Percentiles rank a stretch among this genome's conserved stretches.
phyloP scores from a whole-genome alignment of 2,888 invertebrate species.

The Agrotis puta region DNA sequence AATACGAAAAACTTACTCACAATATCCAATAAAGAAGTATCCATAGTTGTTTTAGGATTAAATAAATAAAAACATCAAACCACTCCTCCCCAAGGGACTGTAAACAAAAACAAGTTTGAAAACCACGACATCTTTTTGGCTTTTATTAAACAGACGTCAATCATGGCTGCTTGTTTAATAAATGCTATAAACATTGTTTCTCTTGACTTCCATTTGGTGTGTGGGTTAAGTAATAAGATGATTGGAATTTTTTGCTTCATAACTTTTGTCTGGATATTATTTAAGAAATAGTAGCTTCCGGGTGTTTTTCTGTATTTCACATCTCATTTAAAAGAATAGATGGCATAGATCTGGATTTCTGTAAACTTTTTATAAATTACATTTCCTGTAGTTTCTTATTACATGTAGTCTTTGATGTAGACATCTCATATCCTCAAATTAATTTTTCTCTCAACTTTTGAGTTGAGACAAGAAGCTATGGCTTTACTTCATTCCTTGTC shows the following conservation, averaged over 20 bases:
- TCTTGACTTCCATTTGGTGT: constrained; percentile 70
- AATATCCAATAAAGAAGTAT: constrained; percentile 49
- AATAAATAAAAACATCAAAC: constrained; percentile 63
- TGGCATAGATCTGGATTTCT: no score
- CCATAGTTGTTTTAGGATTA: constrained; percentile 60
- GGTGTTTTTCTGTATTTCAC: no score
- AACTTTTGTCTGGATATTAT: no score
- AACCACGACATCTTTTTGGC: constrained; percentile 67
- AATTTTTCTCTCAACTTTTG: no score
- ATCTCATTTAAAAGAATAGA: no score
- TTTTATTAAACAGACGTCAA: constrained; percentile 84
- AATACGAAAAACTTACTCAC: constrained; percentile 39
- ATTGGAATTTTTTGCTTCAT: neutral
- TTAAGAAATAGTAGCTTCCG: no score
- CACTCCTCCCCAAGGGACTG: constrained; percentile 52
- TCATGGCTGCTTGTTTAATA: constrained; percentile 82
- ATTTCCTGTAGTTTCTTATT: no score
- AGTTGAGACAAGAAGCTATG: no score
- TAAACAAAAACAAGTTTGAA: constrained; percentile 70
- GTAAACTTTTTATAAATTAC: no score
- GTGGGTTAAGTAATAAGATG: constrained; percentile 61
- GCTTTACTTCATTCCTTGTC: no score
- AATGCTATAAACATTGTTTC: constrained; percentile 82
- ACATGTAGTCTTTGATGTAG: no score
- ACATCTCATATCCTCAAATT: no score